These are phyloP conservation scores for Acrossocheilus fasciatus DNA, from an alignment of 2,797 vertebrate genomes.

Conservation along the genomic window DNA sequence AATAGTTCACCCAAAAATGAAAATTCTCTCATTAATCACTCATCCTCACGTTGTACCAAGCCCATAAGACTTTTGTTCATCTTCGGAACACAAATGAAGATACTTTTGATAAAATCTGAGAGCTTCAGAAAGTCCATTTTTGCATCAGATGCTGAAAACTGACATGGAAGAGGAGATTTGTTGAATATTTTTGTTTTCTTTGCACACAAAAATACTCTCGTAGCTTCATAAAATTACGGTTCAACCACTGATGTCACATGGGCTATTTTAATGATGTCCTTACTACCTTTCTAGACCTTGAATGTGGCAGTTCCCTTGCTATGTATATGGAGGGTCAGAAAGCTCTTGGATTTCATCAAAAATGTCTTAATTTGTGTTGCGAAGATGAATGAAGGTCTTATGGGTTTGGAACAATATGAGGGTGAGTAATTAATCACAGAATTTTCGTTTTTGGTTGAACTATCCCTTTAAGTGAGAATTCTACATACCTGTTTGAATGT, in stretches of 20 bases:
- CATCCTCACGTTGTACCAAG: too few relatives aligned
- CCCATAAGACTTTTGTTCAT: too few relatives aligned
- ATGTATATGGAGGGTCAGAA: not conserved
- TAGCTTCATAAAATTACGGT: not conserved
- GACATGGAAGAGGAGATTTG: not conserved
- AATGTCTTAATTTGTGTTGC: not conserved
- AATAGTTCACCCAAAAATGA: too few relatives aligned
- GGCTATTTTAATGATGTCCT: not conserved
- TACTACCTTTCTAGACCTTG: not conserved
- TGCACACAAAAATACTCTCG: not conserved
- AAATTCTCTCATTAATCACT: too few relatives aligned
- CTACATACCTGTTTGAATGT: not conserved
- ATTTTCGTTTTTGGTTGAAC: too few relatives aligned
- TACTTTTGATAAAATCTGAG: not conserved
- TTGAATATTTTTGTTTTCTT: not conserved
- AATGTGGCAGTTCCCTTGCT: not conserved
- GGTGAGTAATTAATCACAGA: too few relatives aligned
- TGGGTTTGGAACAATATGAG: not conserved
- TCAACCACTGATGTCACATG: not conserved
- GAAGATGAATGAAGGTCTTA: not conserved
- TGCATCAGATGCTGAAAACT: not conserved
- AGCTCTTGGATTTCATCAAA: not conserved
- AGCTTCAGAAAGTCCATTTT: not conserved
- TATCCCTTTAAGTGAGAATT: slow-evolving; percentile 1
- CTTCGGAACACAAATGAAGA: too few relatives aligned